Base-by-base conservation (phyloP, 2,888 invertebrate species). In the Melieria omissa region DNA sequence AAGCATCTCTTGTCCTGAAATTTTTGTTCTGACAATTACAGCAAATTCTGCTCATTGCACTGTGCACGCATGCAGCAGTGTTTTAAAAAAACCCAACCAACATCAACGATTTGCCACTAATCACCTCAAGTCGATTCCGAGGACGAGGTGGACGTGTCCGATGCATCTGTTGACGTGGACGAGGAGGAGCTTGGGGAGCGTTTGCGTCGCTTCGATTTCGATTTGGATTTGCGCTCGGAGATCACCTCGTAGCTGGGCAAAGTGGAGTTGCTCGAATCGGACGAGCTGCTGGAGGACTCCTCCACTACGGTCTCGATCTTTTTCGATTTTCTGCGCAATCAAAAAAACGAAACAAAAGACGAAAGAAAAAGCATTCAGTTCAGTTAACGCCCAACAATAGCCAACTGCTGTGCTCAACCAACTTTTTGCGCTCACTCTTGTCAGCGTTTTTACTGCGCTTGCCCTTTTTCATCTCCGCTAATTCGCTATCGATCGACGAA, bases 191-290 rank as follows among this genome's bases (percentile, higher is more conserved):
- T 81, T 65, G 80, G 77, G 68, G 79, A 80, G 41, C 73, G 76
- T 57, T 78, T 80, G 45, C 79, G 82, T 8, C 81, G 80, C 63
- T 84, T 84, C 14, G 79, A 75, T 29, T 80, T 75, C 10, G 79
- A 67, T 72, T 85, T 84, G 49, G 77, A 73, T 65, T 81, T 81
- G 71, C 84, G 86, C 73, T 86, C 86, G 66, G 79, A 82, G 14
- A 85, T 86, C 29, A 86, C 84, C 74, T 85, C 85, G 75, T 85
- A 85, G 70, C 85, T 85, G 73, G 85, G 85, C 78, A 86, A 73
- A 66, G 86, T 84, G 42, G 85, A 85, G 73, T 84, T 81, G 71
- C 86, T 86, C 46, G 83, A 82, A 62, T 83, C 82, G 9, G 85
- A 83, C 71, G 82, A 79, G 69, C 78, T 81, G 57, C 63, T 68